Base-by-base conservation (phyloP, 2,888 invertebrate species). In the Nasonia oneida region DNA sequence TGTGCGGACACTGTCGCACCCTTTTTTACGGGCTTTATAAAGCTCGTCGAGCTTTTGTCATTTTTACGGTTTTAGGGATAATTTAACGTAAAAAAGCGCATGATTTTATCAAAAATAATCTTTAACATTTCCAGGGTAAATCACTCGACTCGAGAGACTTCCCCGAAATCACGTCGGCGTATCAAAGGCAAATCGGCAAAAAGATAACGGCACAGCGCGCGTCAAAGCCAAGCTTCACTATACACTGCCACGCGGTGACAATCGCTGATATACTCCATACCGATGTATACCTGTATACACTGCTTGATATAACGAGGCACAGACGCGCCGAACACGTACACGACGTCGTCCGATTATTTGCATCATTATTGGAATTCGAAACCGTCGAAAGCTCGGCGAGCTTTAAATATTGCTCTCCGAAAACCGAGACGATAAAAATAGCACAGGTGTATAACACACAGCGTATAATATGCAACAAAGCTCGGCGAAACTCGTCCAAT, bases 401-500 rank as follows among this genome's bases (percentile, higher is more conserved):
- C 53, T 53, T 64, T 64, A 8, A 23, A 64, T 64, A 64, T 64
- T 29, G 64, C 64, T 29, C 6, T 53, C 3, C 53, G 18, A 53
- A 53, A 15, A 18, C 18, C 53, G 18, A 18, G 53, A 53, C 53
- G 53, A 53, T 1, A 1, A 18, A 3, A 18, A 15, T 3, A 4
- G 5, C 12, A n/a, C 12, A 5, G 18, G n/a, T n/a, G n/a, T n/a
- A 15, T n/a, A 6, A 61, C 57, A 8, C 2, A 23, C n/a, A n/a
- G 6, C 23, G 8, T 18, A 53, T 29, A 29, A 29, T 29, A 29
- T 61, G 57, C 57, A 67, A 29, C 67, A 5, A 67, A 77, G 47
- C 64, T 77, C 57, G 29, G 1, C 42, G 42, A 42, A 18, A 10
- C 33, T 39, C n/a, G 71, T 15, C 76, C 81, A 77, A 85, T 85